phyloP scores from a whole-genome alignment of 1,140 invertebrate genomes.

The Akabosia matsudoensis region DNA sequence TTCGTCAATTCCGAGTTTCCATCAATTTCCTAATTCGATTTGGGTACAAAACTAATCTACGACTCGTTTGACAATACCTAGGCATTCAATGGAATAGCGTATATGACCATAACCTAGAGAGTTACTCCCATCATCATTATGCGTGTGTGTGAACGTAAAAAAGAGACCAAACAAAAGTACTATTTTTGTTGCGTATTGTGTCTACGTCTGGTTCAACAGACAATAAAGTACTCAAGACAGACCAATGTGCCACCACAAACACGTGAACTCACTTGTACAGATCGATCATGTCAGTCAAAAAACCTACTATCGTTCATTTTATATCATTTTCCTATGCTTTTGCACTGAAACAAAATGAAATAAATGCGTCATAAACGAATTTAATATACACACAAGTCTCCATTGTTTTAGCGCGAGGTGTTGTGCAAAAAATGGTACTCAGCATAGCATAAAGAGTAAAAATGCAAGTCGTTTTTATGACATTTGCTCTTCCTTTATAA shows the following conservation, averaged over 20 bases:
- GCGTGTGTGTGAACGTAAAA: not conserved
- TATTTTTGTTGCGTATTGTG: not conserved
- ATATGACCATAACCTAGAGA: too few relatives aligned
- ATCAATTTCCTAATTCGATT: too few relatives aligned
- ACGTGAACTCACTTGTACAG: too few relatives aligned
- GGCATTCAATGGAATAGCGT: too few relatives aligned
- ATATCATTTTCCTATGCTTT: too few relatives aligned
- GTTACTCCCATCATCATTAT: not conserved
- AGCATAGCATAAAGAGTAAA: too few relatives aligned
- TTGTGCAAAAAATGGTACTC: not conserved
- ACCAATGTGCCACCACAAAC: not conserved
- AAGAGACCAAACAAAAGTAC: not conserved
- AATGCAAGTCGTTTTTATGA: not conserved
- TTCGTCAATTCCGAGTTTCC: too few relatives aligned
- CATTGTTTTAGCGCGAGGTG: not conserved
- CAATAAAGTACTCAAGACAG: not conserved
- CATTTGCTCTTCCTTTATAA: not conserved
- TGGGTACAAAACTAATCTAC: too few relatives aligned
- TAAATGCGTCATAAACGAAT: not conserved
- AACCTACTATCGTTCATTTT: too few relatives aligned
- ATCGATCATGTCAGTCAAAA: too few relatives aligned
- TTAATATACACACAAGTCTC: not conserved
- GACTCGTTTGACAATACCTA: too few relatives aligned
- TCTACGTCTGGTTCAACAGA: not conserved
- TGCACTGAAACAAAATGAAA: not conserved